These are phyloP conservation scores for Aptenodytes patagonicus DNA, from an alignment of 2,113 vertebrate species.

Conservation along the genomic window DNA sequence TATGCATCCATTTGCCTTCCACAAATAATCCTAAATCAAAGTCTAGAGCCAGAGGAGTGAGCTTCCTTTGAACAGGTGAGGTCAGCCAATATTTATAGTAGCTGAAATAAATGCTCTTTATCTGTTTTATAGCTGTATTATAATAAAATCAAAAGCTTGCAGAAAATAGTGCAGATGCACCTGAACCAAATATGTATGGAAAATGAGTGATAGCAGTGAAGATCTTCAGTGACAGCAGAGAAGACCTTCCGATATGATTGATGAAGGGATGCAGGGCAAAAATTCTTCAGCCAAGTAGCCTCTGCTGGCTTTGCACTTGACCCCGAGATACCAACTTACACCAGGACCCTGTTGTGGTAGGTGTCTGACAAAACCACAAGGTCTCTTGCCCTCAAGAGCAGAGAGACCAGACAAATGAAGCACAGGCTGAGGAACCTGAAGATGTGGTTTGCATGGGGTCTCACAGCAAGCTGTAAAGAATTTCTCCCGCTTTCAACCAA, in stretches of 20 bases:
- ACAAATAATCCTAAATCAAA: constrained; percentile 50
- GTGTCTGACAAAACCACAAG: not conserved
- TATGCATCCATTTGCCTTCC: constrained; percentile 17
- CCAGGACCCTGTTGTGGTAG: accelerated
- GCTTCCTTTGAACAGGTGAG: constrained; percentile 38
- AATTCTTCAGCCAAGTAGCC: not conserved
- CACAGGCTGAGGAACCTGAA: not conserved
- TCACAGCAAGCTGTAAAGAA: not conserved
- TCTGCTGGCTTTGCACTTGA: not conserved
- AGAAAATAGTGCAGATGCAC: not conserved
- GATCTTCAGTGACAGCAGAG: not conserved
- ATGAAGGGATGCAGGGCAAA: not conserved
- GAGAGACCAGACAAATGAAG: not conserved
- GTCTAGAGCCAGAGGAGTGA: not conserved
- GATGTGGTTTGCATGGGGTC: not conserved
- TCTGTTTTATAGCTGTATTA: constrained; percentile 35
- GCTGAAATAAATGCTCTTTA: constrained; percentile 16
- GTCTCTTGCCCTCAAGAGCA: not conserved
- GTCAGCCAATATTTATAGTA: constrained; percentile 42
- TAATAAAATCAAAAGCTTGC: constrained; percentile 24
- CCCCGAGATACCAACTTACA: not conserved
- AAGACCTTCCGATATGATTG: not conserved
- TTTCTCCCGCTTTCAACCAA: not conserved
- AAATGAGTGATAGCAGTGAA: not conserved
- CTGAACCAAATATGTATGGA: not conserved